Evolutionary conservation across 2,113 vertebrate species (phyloP).

Genomic region (Zosterops hypoxanthus): DNA sequence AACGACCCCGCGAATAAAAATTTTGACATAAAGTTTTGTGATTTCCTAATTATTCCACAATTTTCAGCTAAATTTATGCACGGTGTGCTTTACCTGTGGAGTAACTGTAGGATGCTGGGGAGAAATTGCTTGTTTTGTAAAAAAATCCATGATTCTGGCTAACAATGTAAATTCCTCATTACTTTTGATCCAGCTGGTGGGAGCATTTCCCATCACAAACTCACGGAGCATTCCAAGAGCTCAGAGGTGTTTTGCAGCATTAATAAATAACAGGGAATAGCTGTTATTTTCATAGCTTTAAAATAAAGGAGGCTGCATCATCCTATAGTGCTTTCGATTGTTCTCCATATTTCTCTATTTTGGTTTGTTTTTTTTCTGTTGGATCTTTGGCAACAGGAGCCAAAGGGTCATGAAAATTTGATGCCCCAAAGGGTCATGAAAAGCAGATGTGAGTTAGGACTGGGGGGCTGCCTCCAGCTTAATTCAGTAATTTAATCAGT

Average conservation of each 20-base stretch:
- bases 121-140: slow-evolving; percentile 2
- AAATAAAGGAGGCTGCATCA: background rate
- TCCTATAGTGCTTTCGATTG: background rate
- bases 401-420: background rate
- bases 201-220: background rate
- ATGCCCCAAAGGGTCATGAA: background rate
- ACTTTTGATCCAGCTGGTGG: background rate
- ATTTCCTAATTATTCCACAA: background rate
- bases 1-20: background rate
- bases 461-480: background rate
- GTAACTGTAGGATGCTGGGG: background rate
- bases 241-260: background rate
- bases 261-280: background rate
- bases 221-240: background rate
- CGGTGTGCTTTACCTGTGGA: background rate
- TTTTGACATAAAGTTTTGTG: background rate
- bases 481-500: background rate
- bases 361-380: background rate
- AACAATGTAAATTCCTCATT: background rate
- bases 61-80: background rate
- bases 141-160: background rate
- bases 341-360: background rate
- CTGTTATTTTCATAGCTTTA: background rate
- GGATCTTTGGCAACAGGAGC: background rate
- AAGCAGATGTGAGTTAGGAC: background rate